Evolutionary conservation across 2,113 vertebrate species (phyloP).

Genomic region (Nothobranchius kuhntae): DNA sequence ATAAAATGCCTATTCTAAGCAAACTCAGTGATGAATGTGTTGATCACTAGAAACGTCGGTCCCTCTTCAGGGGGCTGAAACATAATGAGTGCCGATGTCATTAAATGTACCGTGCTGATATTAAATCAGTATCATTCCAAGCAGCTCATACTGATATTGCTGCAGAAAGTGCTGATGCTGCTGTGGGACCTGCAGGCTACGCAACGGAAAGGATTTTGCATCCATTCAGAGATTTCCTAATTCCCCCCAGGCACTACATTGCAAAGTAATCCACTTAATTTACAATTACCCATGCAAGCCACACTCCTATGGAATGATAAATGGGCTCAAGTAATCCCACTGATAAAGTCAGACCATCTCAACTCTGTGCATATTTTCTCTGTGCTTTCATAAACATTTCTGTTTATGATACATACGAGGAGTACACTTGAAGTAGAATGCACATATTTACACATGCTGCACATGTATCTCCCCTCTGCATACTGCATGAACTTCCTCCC

Average conservation of each 20-base stretch:
- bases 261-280: conserved; percentile 78
- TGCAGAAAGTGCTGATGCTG: conserved; percentile 69
- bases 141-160: conserved; percentile 46
- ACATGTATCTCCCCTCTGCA: conserved; percentile 18
- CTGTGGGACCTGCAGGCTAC: conserved; percentile 53
- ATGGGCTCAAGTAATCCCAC: conserved; percentile 57
- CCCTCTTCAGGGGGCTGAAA: conserved; percentile 49
- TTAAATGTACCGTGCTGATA: conserved; percentile 60
- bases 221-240: conserved; percentile 65
- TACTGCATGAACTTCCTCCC: conserved; percentile 25
- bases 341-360: conserved; percentile 40
- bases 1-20: conserved; percentile 31
- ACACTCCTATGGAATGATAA: conserved; percentile 68
- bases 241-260: conserved; percentile 60
- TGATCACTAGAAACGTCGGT: conserved; percentile 52
- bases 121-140: conserved; percentile 63
- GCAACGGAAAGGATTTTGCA: conserved; percentile 56
- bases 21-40: conserved; percentile 41
- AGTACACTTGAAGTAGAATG: not conserved
- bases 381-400: not conserved
- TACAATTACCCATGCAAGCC: conserved; percentile 73
- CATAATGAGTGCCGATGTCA: conserved; percentile 63
- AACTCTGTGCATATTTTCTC: not conserved
- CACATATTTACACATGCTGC: conserved; percentile 15
- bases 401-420: not conserved